Conservation (phyloP, 2,113 vertebrate species). For the Rhineura floridana region DNA sequence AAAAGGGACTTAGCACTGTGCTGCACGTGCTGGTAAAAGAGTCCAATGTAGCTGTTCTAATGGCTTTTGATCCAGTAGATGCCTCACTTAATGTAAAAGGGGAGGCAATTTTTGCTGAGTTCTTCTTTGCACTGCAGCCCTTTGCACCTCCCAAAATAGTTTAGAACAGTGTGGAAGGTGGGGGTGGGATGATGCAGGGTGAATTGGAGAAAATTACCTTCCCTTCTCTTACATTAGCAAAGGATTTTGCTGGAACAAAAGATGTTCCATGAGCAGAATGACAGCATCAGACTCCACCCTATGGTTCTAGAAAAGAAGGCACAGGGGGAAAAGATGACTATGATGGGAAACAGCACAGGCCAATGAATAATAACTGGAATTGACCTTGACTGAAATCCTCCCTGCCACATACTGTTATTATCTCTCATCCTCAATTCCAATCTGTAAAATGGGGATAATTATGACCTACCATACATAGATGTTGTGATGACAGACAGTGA, state of each 20-base stretch:
- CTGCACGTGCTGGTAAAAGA: background rate
- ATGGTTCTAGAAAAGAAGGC: background rate
- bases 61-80: background rate
- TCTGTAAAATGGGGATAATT: background rate
- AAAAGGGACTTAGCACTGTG: background rate
- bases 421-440: background rate
- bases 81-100: background rate
- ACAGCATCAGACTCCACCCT: background rate
- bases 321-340: background rate
- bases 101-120: background rate
- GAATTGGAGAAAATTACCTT: background rate
- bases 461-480: background rate
- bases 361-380: background rate
- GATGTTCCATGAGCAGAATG: background rate
- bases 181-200: too few species aligned
- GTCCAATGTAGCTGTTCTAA: background rate
- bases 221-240: background rate
- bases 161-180: background rate
- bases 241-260: background rate
- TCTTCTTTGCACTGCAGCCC: too few species aligned
- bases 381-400: background rate
- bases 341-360: background rate
- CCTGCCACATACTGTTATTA: background rate
- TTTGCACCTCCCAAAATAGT: background rate
- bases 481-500: background rate